Evolutionary conservation across 2,797 vertebrate genomes (phyloP), one percentile per base, ranked within the genome.

Genomic region (Malurus splendens): DNA sequence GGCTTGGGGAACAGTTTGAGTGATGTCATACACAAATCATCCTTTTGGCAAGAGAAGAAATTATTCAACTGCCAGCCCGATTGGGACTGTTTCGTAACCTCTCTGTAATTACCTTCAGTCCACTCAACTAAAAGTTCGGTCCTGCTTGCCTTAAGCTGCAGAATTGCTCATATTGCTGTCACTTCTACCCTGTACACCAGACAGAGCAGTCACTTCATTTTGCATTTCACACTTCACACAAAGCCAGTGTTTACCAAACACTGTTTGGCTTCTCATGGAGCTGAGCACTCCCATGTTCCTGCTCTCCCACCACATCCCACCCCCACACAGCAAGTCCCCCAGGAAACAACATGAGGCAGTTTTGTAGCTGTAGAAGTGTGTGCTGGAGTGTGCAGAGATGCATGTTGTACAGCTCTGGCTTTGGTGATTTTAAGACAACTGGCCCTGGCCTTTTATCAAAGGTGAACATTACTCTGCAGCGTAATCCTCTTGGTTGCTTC

Each of bases 1-100:
- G 10, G 24, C 23, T 39, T 1, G 0, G 36, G 12, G 23, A 30
- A 51, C 38, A 23, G 4, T 51, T 28, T 51, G 23, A 17, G 38
- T 0, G 0, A 39, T 55, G 27, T 10, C 24, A 15, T 10, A 33
- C 20, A 47, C 9, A 48, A 14, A 20, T 36, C 32, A 5, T 17
- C 4, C 13, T 10, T 39, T 47, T 11, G 18, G 4, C 5, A 81
- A 33, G 24, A 15, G 20, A 6, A 61, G 4, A 62, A n/a, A n/a
- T 17, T 8, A 61, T 12, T 14, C 39, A 42, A 2, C 17, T 61
- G 28, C 59, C 20, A 61, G 3, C 13, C 39, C 41, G 39, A 61
- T 5, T 5, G 7, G 28, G 28, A 24, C 10, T 11, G 16, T 41
- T 47, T 17, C 8, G 5, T 33, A 55, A 19, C 5, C 19, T 39